phyloP scores from a whole-genome alignment of 1,140 invertebrate species.

The Saccostrea glomerata region DNA sequence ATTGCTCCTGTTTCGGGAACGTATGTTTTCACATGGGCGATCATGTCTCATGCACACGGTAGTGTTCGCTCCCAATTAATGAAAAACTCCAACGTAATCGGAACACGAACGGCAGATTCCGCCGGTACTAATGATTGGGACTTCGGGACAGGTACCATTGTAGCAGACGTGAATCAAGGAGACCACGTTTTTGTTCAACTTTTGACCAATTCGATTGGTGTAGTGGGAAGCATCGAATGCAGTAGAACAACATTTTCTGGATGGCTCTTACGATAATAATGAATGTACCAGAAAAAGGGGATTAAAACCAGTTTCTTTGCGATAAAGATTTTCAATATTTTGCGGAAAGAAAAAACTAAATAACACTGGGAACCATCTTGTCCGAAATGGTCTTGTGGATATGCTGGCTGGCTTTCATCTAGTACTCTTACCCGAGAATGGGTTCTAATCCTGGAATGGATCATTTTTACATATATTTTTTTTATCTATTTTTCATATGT shows the following conservation, averaged over 20 bases:
- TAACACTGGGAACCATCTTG: no score
- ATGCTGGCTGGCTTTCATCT: no score
- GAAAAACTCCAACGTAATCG: neutral
- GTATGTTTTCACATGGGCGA: conserved; percentile 34
- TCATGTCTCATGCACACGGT: neutral
- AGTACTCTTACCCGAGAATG: no score
- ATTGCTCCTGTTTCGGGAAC: conserved; percentile 16
- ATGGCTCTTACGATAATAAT: neutral
- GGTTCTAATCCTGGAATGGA: no score
- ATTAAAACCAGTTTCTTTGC: no score
- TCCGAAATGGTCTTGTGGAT: no score
- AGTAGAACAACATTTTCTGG: conserved; percentile 28
- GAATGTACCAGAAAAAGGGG: no score
- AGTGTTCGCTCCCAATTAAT: neutral
- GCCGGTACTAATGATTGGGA: neutral
- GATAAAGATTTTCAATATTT: no score
- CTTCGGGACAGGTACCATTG: neutral
- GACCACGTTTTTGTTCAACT: neutral
- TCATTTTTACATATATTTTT: no score
- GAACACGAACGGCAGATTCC: neutral
- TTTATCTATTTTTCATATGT: no score
- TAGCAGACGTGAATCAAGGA: neutral
- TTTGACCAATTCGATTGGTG: neutral
- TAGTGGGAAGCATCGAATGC: neutral
- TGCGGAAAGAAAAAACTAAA: no score